Conservation (phyloP, 2,797 vertebrate genomes). For the Stomatorhinus walkeri region DNA sequence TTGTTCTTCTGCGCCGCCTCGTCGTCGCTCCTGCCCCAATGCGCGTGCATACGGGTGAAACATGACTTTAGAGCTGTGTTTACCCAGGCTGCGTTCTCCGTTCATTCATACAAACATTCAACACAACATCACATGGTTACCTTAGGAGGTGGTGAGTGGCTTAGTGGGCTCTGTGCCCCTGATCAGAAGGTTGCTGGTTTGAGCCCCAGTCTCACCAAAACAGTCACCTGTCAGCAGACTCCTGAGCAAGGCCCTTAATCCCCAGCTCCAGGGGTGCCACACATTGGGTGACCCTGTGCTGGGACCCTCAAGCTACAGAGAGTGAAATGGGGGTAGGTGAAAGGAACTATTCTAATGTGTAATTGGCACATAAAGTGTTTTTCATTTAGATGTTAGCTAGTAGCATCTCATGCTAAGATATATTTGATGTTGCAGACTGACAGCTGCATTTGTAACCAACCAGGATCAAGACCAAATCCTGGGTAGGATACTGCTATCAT, state of each 20-base stretch:
- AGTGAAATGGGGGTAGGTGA: background rate
- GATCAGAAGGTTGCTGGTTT: background rate
- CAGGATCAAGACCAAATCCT: background rate
- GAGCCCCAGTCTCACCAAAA: background rate
- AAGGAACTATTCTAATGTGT: background rate
- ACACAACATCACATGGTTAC: background rate
- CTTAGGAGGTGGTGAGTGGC: background rate
- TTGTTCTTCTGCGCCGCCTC: conserved; percentile 86
- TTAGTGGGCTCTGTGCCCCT: background rate
- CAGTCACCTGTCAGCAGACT: background rate
- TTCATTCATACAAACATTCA: background rate
- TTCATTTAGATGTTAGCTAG: background rate
- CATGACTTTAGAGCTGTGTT: background rate
- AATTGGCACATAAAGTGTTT: background rate
- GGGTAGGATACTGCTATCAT: background rate
- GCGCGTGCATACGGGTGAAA: background rate
- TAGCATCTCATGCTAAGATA: background rate
- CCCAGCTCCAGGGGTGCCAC: background rate
- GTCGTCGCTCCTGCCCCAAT: conserved; percentile 75
- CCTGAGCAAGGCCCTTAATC: background rate
- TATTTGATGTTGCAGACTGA: background rate
- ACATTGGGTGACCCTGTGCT: background rate
- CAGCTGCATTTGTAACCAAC: background rate
- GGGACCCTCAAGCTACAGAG: background rate
- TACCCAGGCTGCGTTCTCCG: conserved; percentile 49